Evolutionary conservation across 37 sponge, comb jelly and placozoan species (phyloP), one percentile per base, ranked within the genome.

Genomic region (Mnemiopsis leidyi): DNA sequence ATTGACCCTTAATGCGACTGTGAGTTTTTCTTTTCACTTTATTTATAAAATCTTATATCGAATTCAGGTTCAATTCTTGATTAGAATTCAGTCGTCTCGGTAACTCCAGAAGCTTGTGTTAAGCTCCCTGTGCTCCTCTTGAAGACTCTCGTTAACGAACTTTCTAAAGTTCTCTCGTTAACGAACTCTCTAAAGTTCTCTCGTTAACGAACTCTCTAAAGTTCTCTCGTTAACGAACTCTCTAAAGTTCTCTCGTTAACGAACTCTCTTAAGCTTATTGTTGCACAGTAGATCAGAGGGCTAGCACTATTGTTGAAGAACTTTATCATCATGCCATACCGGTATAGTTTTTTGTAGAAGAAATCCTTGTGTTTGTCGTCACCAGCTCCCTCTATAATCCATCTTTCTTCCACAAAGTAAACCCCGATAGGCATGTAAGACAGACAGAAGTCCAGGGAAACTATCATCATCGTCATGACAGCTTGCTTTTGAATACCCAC

Each of bases 341-440:
- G 1, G 79, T 77, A 77, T 9, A 32, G 16, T 34, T 31, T 77
- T 0, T 16, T 20, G 32, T 31, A 28, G 79, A 77, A 36, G 3
- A 32, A 77, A 32, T 77, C 79, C 30, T 71, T 18, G 30, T 71
- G 75, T 71, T 71, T 28, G 1, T 34, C 79, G 1, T 77, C 79
- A 18, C 26, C 26, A 34, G 79, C 79, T 34, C 35, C 79, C 79
- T 77, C 79, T 20, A 32, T 77, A 34, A 77, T 77, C 79, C 79
- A 77, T 0, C 36, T 77, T 36, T 77, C 79, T 13, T 33, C 79
- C 16, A 77, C 79, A 20, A 77, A 31, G 35, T 85, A 85, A 40
- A 33, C 32, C 3, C 90, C 90, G 7, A 85, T 29, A 26, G 90
- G 90, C 25, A 25, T 18, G 23, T 85, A 85, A 5, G 90, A 85